Percentiles rank a stretch among this genome's conserved stretches.
Conservation (phyloP, 64 coral and sea anemone species). For the Orbicella faveolata region DNA sequence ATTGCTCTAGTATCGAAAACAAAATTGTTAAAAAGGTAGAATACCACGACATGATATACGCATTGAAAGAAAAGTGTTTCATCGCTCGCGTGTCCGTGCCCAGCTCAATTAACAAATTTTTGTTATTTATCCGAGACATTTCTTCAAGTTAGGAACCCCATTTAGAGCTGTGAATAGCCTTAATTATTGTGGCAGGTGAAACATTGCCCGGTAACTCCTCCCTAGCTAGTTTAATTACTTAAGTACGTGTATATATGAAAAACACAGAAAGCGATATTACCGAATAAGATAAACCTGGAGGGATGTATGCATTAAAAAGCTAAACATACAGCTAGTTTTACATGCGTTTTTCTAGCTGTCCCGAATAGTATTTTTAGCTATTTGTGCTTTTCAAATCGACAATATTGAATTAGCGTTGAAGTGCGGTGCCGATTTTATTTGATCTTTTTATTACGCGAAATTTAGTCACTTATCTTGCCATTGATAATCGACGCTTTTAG, state of each 20-base stretch:
- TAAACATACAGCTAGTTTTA: background rate
- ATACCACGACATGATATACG: background rate
- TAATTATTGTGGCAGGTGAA: constrained; percentile 25
- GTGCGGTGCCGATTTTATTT: constrained; percentile 7
- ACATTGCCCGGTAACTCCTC: background rate
- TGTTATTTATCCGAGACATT: constrained; percentile 15
- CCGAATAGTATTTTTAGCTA: background rate
- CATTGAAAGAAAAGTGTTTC: background rate
- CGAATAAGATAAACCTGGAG: constrained; percentile 25
- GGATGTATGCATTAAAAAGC: background rate
- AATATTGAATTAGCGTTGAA: constrained; percentile 11
- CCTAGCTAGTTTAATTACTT: constrained; percentile 41
- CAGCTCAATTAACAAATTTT: constrained; percentile 45
- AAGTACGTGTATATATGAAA: constrained; percentile 44
- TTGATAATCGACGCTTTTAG: constrained; percentile 4
- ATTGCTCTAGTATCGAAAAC: background rate
- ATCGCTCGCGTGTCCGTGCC: background rate
- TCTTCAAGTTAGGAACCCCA: constrained; percentile 40
- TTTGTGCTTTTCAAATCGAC: background rate
- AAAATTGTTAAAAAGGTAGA: background rate
- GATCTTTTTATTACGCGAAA: constrained; percentile 26
- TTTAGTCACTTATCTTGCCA: constrained; percentile 7
- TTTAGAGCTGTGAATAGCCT: constrained; percentile 34
- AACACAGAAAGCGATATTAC: constrained; percentile 43
- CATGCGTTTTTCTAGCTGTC: background rate